These are phyloP conservation scores for Malurus cyaneus DNA, from an alignment of 2,113 vertebrate species.

Conservation along the genomic window DNA sequence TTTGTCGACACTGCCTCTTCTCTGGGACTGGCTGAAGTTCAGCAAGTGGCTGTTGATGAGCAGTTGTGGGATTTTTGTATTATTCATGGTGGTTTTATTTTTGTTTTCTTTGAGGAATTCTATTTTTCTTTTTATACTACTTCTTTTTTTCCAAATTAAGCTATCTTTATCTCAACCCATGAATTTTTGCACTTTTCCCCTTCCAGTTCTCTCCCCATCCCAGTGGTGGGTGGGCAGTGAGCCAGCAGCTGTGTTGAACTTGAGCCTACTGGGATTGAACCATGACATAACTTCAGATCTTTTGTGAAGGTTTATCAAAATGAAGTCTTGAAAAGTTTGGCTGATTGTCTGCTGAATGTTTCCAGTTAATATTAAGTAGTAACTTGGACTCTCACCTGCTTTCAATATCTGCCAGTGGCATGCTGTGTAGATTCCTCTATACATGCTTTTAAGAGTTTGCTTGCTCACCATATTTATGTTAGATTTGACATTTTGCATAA, in stretches of 20 bases:
- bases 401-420: neutral
- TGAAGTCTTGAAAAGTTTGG: neutral
- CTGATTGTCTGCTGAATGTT: neutral
- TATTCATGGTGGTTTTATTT: neutral
- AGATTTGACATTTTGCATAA: neutral
- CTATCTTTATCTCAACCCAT: neutral
- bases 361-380: neutral
- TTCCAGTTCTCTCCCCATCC: neutral
- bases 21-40: neutral
- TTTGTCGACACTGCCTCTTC: neutral
- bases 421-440: neutral
- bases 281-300: neutral
- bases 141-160: neutral
- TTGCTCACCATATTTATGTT: neutral
- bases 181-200: neutral
- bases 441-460: neutral
- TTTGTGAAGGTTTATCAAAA: neutral
- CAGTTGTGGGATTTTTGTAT: neutral
- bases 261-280: neutral
- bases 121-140: neutral
- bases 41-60: neutral
- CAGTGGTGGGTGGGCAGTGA: neutral
- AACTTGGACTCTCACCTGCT: neutral
- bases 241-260: rapidly evolving
- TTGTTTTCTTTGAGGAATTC: neutral